phyloP scores from a whole-genome alignment of 1,140 invertebrate genomes.

The Oryctes rhinoceros region DNA sequence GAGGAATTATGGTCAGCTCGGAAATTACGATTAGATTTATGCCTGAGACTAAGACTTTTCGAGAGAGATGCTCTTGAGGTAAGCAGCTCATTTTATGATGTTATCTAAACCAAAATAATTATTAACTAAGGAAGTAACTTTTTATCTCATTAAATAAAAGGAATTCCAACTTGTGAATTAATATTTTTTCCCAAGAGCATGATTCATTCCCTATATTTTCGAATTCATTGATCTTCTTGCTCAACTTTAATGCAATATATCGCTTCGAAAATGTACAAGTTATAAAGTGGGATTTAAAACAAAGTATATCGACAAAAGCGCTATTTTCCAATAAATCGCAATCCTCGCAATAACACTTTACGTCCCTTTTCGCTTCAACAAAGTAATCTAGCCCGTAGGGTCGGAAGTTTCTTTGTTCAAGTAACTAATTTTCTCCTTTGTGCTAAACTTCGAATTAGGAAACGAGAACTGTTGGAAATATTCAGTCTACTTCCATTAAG shows the following conservation, averaged over 20 bases:
- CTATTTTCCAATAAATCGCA: not conserved
- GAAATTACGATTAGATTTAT: conserved; percentile 89
- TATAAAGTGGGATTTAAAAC: not conserved
- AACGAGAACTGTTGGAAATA: not conserved
- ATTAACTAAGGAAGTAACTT: too few species aligned
- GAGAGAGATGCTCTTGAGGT: conserved; percentile 95
- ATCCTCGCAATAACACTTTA: not conserved
- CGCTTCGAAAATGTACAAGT: too few species aligned
- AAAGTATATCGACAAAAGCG: not conserved
- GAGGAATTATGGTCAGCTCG: conserved; percentile 92
- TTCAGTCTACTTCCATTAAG: not conserved
- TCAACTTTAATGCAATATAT: too few species aligned
- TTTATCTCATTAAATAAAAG: too few species aligned
- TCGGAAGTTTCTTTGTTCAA: not conserved
- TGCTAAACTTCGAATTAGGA: not conserved
- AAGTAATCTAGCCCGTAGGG: conserved; percentile 9
- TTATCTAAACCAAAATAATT: too few species aligned
- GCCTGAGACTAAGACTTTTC: conserved; percentile 89
- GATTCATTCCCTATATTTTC: too few species aligned
- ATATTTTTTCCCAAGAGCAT: too few species aligned
- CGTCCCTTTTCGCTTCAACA: not conserved
- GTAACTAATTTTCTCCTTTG: conserved; percentile 18
- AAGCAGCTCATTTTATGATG: conserved; percentile 46
- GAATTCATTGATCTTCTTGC: too few species aligned
- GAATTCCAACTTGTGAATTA: too few species aligned